phyloP scores from a whole-genome alignment of 1,140 invertebrate genomes.

The Elysia chlorotica region DNA sequence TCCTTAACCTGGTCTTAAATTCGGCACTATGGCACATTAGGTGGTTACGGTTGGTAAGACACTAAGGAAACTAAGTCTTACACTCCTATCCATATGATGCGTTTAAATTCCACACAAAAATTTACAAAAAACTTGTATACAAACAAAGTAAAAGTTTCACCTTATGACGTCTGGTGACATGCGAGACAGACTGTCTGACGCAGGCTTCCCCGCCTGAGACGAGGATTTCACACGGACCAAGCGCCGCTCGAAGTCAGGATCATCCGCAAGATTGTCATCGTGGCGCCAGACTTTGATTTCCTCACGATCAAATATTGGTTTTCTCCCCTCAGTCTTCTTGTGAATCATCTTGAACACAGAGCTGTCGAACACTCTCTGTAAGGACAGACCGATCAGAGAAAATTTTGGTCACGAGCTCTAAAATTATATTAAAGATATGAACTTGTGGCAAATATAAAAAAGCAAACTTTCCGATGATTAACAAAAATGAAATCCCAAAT shows the following conservation, averaged over 20 bases:
- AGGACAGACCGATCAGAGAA: background rate
- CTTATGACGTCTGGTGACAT: constrained; percentile 6
- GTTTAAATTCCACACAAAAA: background rate
- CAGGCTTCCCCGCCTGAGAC: background rate
- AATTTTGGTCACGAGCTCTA: background rate
- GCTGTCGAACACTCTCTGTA: constrained; percentile 32
- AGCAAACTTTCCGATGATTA: background rate
- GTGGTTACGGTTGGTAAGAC: no score
- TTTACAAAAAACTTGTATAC: background rate
- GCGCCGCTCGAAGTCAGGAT: constrained; percentile 45
- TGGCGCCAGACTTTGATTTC: constrained; percentile 47
- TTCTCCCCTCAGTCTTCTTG: constrained; percentile 38
- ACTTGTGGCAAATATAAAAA: background rate
- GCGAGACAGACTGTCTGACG: background rate
- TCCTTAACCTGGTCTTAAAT: no score
- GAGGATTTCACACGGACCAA: constrained; percentile 34
- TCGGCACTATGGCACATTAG: no score
- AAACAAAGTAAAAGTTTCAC: background rate
- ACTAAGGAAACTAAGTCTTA: no score
- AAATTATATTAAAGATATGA: background rate
- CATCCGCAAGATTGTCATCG: constrained; percentile 43
- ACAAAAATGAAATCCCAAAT: background rate
- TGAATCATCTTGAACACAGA: constrained; percentile 39
- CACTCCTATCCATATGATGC: background rate
- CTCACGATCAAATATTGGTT: constrained; percentile 51